Base-by-base conservation (phyloP, 2,113 vertebrate species). In the Leptocoma aspasia region DNA sequence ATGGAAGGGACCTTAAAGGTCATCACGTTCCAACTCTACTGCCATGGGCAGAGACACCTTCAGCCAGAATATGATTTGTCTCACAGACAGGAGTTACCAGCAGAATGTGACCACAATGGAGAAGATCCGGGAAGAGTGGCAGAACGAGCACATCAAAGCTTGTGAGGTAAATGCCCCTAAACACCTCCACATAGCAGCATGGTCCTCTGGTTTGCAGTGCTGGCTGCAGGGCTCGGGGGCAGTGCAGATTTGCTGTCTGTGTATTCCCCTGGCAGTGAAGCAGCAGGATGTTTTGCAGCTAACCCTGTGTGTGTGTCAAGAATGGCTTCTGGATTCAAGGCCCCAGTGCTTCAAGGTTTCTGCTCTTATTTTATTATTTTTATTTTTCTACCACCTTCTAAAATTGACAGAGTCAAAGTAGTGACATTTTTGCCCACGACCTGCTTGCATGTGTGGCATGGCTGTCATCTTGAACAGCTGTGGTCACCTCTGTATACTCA, bases 111-210 rank as follows among this genome's bases (percentile, higher is more conserved):
- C 56, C 15, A 49, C 65, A 0, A 82, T 99, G 90, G 98, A 98
- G 47, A 99, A 98, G 89, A 61, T 98, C 41, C 96, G 98, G n/a
- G 98, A 99, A 27, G 99, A 99, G 13, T 99, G 99, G 99, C 96
- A 98, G 94, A 99, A 97, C 0, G 99, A 99, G 33, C 98, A 99
- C 60, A 56, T 98, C 82, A 98, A 97, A 75, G 97, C 98, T 56
- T 99, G 99, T 0, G 98, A 99, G 98, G 99, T 99, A 97, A 96
- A 52, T 20, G 3, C 10, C 45, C 13, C 12, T 1, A 2, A 63
- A 66, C 1, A 1, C 23, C 23, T 86, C 30, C 7, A 4, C 0
- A 1, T 5, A 22, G 26, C 20, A 61, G 7, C 0, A 0, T 49
- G 21, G 17, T 60, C 33, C 27, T 66, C 27, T 69, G 44, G 33